Conservation (phyloP, 1,140 invertebrate genomes). For the Diachasmimorpha longicaudata region DNA sequence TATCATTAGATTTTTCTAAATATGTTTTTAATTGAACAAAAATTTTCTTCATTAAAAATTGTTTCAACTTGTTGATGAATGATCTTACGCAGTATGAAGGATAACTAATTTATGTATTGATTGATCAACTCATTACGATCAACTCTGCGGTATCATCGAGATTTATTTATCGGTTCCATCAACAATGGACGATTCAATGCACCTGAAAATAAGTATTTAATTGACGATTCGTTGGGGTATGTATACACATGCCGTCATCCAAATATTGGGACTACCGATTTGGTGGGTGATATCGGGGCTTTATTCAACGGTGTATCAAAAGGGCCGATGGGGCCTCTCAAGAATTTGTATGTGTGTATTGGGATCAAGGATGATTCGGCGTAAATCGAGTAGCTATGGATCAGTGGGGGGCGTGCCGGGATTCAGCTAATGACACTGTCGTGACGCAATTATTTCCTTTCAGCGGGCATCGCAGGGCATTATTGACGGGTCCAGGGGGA, state of each 20-base stretch:
- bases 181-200: background rate
- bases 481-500: background rate
- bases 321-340: background rate
- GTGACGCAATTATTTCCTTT: conserved; percentile 58
- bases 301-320: background rate
- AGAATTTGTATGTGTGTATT: conserved; percentile 21
- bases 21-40: no score
- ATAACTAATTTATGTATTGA: no score
- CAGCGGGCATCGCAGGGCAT: conserved; percentile 15
- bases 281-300: background rate
- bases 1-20: no score
- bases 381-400: conserved; percentile 55
- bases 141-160: background rate
- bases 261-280: conserved; percentile 7
- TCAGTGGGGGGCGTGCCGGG: conserved; percentile 18
- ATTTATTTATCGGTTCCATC: background rate
- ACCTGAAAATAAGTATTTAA: background rate
- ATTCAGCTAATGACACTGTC: conserved; percentile 55
- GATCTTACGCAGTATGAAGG: no score
- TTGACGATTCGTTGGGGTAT: background rate
- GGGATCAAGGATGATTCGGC: conserved; percentile 48
- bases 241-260: background rate
- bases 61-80: no score
- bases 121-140: no score
- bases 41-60: no score